Evolutionary conservation across 2,888 invertebrate species (phyloP).

Genomic region (Pheosia tremula): DNA sequence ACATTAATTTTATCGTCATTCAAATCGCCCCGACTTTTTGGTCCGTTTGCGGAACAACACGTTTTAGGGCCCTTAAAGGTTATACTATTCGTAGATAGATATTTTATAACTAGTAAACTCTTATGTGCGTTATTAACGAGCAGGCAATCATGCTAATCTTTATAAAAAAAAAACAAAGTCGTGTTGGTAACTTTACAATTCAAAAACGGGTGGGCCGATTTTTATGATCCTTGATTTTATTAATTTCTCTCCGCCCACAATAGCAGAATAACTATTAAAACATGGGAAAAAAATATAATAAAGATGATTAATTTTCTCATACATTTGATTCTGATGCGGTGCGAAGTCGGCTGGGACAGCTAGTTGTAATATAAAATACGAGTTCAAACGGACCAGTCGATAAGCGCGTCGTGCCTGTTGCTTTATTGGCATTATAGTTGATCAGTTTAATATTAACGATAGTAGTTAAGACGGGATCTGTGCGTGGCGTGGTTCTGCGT

Average conservation of each 20-base stretch:
- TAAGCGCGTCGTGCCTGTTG: slow-evolving; percentile 24
- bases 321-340: no score
- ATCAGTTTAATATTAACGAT: slow-evolving; percentile 72
- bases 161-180: no score
- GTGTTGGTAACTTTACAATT: no score
- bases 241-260: no score
- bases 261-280: no score
- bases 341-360: no score
- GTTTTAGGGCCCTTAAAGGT: slow-evolving; percentile 33
- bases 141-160: slow-evolving; percentile 20
- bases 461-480: slow-evolving; percentile 63
- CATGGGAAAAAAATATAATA: no score
- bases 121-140: background rate
- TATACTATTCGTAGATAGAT: slow-evolving; percentile 34
- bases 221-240: no score
- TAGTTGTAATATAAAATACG: slow-evolving; percentile 16
- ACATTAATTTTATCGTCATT: slow-evolving; percentile 45
- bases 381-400: slow-evolving; percentile 17
- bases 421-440: slow-evolving; percentile 62
- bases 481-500: slow-evolving; percentile 49
- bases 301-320: no score
- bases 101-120: slow-evolving; percentile 20
- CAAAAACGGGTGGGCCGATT: no score
- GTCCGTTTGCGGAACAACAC: slow-evolving; percentile 40
- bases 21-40: slow-evolving; percentile 39